Conservation (phyloP, 2,113 vertebrate genomes). For the Podocnemis expansa region DNA sequence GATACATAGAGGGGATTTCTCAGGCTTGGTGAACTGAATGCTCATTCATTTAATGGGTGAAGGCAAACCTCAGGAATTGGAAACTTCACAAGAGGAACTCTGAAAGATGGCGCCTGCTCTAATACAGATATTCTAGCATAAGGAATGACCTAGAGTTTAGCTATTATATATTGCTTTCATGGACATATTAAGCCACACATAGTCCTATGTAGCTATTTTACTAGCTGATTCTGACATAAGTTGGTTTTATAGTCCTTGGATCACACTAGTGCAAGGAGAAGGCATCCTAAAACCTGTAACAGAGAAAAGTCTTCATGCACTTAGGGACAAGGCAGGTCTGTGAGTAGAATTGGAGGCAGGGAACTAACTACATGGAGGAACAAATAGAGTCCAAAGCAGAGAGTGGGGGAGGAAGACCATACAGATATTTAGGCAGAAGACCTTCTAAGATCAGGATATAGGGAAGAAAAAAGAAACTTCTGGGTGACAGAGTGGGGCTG, state of each 20-base stretch:
- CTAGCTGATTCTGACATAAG: not conserved
- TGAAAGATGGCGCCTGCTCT: not conserved
- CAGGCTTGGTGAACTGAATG: not conserved
- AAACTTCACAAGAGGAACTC: not conserved
- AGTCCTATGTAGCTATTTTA: not conserved
- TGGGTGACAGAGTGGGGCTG: not conserved
- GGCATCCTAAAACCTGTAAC: not conserved
- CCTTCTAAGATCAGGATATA: not conserved
- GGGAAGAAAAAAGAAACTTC: not conserved
- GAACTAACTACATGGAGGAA: not conserved
- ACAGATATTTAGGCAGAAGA: not conserved
- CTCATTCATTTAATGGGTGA: not conserved
- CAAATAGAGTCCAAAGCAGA: not conserved
- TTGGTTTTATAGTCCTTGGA: not conserved
- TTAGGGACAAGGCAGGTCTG: not conserved
- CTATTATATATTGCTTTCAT: not conserved
- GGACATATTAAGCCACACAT: not conserved
- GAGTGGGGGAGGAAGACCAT: not conserved
- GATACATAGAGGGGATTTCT: not conserved
- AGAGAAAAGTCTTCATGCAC: not conserved
- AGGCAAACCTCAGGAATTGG: not conserved
- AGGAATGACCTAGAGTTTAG: not conserved
- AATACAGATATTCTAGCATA: not conserved
- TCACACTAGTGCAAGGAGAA: not conserved
- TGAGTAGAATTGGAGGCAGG: not conserved